A percentile compares a stretch with the other conserved stretches of the same genome.
These are phyloP conservation scores for Parapristionchus giblindavisi DNA, from an alignment of 2,888 invertebrate genomes.

Conservation along the genomic window DNA sequence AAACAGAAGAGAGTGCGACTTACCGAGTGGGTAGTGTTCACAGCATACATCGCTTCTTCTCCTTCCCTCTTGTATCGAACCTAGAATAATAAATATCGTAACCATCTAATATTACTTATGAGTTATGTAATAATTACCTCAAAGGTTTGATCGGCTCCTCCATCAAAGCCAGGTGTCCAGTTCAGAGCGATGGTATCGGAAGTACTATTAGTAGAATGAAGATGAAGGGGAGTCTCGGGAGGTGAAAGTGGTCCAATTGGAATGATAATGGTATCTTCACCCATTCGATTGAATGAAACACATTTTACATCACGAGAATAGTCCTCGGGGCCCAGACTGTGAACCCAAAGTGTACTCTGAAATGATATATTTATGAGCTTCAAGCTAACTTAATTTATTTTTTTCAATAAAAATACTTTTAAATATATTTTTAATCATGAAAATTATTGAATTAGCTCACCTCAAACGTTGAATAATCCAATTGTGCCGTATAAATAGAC, in stretches of 20 bases:
- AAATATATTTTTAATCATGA: background rate
- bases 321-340: slow-evolving; percentile 59
- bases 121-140: slow-evolving; percentile 44
- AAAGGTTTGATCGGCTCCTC: slow-evolving; percentile 65
- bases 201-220: slow-evolving; percentile 59
- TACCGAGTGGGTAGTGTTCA: slow-evolving; percentile 63
- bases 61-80: slow-evolving; percentile 56
- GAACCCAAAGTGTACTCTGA: slow-evolving; percentile 61
- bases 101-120: background rate
- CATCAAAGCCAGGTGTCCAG: slow-evolving; percentile 65
- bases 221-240: slow-evolving; percentile 61
- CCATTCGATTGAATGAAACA: slow-evolving; percentile 58
- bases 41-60: slow-evolving; percentile 50
- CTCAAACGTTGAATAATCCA: slow-evolving; percentile 64
- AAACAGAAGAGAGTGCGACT: background rate
- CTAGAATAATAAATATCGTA: slow-evolving; percentile 41
- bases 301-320: slow-evolving; percentile 61
- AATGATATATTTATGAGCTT: slow-evolving; percentile 22
- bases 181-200: slow-evolving; percentile 54
- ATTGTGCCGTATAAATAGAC: slow-evolving; percentile 53
- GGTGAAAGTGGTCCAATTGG: slow-evolving; percentile 53
- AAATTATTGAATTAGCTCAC: slow-evolving; percentile 41
- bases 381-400: background rate
- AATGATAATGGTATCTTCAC: slow-evolving; percentile 54
- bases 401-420: slow-evolving; percentile 1